Evolutionary conservation across 2,888 invertebrate genomes (phyloP).

Genomic region (Agriopis leucophaearia): DNA sequence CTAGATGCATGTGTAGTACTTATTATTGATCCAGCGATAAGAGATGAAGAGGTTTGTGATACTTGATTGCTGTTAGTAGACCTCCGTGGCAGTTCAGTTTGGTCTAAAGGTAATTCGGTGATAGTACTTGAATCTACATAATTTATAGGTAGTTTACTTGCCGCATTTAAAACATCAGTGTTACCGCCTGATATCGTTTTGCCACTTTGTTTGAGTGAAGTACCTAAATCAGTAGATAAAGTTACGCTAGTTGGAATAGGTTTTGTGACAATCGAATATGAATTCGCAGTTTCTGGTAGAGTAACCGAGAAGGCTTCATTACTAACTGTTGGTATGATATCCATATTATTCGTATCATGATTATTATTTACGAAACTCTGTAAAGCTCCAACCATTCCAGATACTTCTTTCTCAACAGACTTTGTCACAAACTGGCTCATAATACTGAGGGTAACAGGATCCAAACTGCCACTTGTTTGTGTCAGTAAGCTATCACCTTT

Average conservation of each 20-base stretch:
- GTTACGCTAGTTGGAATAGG: neutral
- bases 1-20: neutral
- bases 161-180: neutral
- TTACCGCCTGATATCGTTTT: neutral
- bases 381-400: neutral
- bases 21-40: neutral
- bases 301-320: neutral
- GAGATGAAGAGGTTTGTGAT: neutral
- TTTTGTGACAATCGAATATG: neutral
- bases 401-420: neutral
- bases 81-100: neutral
- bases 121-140: constrained; percentile 5
- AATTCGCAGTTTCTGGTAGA: neutral
- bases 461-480: neutral
- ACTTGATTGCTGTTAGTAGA: neutral
- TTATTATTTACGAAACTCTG: neutral
- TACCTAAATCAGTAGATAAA: neutral
- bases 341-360: neutral
- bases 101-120: neutral
- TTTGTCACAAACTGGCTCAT: neutral
- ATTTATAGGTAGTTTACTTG: neutral
- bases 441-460: neutral
- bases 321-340: neutral
- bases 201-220: neutral
- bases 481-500: neutral